phyloP scores from a whole-genome alignment of 2,797 vertebrate genomes.

The Oophaga sylvatica region DNA sequence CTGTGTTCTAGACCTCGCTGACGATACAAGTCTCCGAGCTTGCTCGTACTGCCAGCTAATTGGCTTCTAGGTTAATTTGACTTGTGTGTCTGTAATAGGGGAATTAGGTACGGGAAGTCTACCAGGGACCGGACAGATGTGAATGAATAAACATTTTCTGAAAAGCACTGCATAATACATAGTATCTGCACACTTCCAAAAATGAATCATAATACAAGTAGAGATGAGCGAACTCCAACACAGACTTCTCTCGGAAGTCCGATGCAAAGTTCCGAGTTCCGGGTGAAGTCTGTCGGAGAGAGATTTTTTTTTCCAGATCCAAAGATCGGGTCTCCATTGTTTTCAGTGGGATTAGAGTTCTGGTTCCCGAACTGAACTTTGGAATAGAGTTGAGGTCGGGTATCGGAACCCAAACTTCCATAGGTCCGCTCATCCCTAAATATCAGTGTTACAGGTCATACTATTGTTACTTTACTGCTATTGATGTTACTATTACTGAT shows the following conservation, averaged over 20 bases:
- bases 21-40: background rate
- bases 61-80: slow-evolving; percentile 7
- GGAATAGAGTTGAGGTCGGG: no score
- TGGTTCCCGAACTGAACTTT: no score
- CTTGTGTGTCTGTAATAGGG: background rate
- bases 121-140: background rate
- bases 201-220: background rate
- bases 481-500: background rate
- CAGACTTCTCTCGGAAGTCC: no score
- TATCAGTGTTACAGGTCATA: background rate
- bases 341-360: no score
- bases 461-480: background rate
- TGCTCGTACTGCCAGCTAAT: background rate
- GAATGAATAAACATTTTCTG: slow-evolving; percentile 11
- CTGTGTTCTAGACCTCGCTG: background rate
- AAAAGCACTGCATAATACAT: background rate
- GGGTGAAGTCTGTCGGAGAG: no score
- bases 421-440: no score
- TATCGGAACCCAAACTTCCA: no score
- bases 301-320: no score
- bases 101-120: background rate
- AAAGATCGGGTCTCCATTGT: no score
- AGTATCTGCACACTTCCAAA: background rate
- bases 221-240: no score
- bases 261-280: no score